phyloP scores from a whole-genome alignment of 2,113 vertebrate species.

The Conger conger region DNA sequence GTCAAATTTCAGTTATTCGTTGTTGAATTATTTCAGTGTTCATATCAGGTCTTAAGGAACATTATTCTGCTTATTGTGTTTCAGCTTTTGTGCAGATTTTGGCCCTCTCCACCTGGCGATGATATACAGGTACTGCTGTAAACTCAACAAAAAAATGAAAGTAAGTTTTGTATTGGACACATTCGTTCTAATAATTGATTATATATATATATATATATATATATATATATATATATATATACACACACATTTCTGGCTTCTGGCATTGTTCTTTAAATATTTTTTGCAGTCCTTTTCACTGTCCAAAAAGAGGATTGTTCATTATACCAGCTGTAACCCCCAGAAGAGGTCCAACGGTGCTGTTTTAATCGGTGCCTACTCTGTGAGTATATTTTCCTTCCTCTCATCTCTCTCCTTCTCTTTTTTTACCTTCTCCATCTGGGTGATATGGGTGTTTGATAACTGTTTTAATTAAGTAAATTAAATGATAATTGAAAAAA shows the following conservation, averaged over 20 bases:
- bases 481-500: no score
- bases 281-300: conserved; percentile 89
- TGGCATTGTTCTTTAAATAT: no score
- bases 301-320: conserved; percentile 92
- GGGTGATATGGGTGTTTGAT: no score
- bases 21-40: neutral
- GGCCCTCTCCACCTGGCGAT: conserved; percentile 92
- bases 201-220: no score
- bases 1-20: conserved; percentile 1
- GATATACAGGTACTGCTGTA: conserved; percentile 96
- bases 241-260: no score
- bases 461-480: no score
- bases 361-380: conserved; percentile 88
- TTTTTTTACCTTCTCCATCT: neutral
- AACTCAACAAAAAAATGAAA: conserved; percentile 97
- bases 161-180: conserved; percentile 66
- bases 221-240: no score
- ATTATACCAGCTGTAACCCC: conserved; percentile 93
- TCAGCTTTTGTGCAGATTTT: conserved; percentile 96
- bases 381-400: conserved; percentile 73
- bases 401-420: neutral
- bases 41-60: neutral
- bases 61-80: conserved; percentile 26
- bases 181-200: no score
- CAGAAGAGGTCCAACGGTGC: conserved; percentile 90